Evolutionary conservation across 2,888 invertebrate genomes (phyloP), one percentile per base, ranked within the genome.

Genomic region (Chamaedrilus cognettii): DNA sequence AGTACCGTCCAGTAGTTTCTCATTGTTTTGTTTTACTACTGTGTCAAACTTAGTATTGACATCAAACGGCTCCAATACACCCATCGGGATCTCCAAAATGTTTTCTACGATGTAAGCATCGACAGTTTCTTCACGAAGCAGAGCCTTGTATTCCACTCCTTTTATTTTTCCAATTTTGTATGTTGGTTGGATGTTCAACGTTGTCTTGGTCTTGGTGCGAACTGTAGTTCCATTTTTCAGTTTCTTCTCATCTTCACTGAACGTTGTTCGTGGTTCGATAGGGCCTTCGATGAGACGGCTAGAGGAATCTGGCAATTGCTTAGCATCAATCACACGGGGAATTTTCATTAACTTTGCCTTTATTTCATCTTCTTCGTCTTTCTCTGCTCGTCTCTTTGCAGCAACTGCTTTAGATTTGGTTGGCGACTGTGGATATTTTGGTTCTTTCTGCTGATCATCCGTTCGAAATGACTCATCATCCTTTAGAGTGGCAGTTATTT

Each of bases 401-500:
- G 7, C 15, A 19, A 5, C 11, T 31, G n/a, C 30, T 55, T 23
- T 23, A 50, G 19, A 26, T 28, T 23, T 51, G 11, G 4, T 26
- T 19, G 55, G 55, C 7, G 55, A 7, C 26, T 11, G 15, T 23
- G 11, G 11, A 19, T 11, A 52, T 42, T 15, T 42, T 42, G 42
- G 42, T 42, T 42, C 11, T 42, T 11, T 19, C 19, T 19, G 11
- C 11, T 19, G 11, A 42, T 19, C 19, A 19, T 11, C 11, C 19
- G 19, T 42, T 15, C 11, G 42, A 42, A 19, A 42, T 42, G 19
- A 42, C 19, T 33, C 32, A 23, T 50, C n/a, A 60, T 60, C 60
- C 49, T 65, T 65, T 3, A 65, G 35, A 35, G 34, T 65, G 33
- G 65, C 60, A 23, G 51, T 60, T 31, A 64, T 59, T 15, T 51